Evolutionary conservation across 2,888 invertebrate species (phyloP).

Genomic region (Eupithecia subfuscata): DNA sequence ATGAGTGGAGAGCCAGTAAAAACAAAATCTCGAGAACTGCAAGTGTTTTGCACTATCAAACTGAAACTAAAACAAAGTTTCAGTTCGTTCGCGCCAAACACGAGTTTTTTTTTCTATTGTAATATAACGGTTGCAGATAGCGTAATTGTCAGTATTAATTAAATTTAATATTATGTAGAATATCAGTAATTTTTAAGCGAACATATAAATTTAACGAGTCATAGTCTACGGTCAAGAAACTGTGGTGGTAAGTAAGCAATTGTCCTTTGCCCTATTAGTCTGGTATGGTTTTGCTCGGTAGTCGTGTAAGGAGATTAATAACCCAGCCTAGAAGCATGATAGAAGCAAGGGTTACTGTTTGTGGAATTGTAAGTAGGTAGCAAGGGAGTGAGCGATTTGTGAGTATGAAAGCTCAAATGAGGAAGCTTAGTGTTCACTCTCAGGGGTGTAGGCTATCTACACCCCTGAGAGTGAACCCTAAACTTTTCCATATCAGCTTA

Average conservation of each 20-base stretch:
- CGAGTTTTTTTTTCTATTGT: no score
- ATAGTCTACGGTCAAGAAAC: no score
- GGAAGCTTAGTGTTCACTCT: no score
- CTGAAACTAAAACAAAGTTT: no score
- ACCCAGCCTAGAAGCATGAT: neutral
- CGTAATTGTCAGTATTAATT: no score
- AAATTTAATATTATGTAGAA: no score
- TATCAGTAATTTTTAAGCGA: no score
- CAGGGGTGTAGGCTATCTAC: neutral
- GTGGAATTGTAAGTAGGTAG: neutral
- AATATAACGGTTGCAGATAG: no score
- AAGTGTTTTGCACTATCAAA: no score
- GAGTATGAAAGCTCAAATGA: neutral
- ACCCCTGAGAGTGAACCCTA: neutral
- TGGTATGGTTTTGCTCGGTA: neutral
- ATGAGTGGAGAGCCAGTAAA: neutral
- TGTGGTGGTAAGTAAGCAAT: neutral
- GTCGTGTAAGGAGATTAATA: neutral
- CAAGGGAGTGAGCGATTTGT: neutral
- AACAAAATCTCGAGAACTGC: no score
- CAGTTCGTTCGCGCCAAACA: neutral
- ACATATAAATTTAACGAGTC: no score
- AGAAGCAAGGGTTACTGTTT: neutral
- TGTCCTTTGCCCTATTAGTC: neutral
- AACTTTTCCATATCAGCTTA: neutral